phyloP scores from a whole-genome alignment of 2,888 invertebrate genomes.

The Asteroscopus sphinx region DNA sequence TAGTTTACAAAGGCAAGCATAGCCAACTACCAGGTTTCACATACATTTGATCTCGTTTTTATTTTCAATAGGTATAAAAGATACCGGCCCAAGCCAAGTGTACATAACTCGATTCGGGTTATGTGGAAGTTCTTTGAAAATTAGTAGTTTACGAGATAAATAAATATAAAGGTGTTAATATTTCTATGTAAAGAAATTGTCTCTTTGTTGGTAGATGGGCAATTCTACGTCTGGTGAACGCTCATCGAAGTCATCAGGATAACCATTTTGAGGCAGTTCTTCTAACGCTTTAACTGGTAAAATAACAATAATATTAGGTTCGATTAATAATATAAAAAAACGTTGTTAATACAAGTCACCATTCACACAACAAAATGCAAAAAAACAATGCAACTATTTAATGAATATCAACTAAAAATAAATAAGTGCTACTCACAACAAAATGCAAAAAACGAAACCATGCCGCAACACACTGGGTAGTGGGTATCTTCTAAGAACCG shows the following conservation, averaged over 20 bases:
- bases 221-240: slow-evolving; percentile 94
- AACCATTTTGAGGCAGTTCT: slow-evolving; percentile 90
- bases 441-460: slow-evolving; percentile 87
- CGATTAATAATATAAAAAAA: not conserved
- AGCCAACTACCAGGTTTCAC: slow-evolving; percentile 26
- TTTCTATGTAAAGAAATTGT: slow-evolving; percentile 93
- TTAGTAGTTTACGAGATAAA: not conserved
- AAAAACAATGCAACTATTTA: slow-evolving; percentile 66
- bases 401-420: slow-evolving; percentile 53
- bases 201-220: slow-evolving; percentile 96
- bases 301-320: slow-evolving; percentile 28
- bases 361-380: slow-evolving; percentile 63
- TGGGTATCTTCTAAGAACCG: slow-evolving; percentile 77
- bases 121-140: slow-evolving; percentile 4
- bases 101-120: not conserved
- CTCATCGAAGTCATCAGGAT: slow-evolving; percentile 92
- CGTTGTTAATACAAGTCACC: slow-evolving; percentile 42
- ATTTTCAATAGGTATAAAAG: not conserved
- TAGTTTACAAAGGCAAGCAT: slow-evolving; percentile 17
- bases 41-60: slow-evolving; percentile 7
- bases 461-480: slow-evolving; percentile 81
- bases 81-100: not conserved
- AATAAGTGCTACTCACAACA: slow-evolving; percentile 84
- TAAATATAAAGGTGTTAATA: not conserved
- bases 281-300: slow-evolving; percentile 93